These are phyloP conservation scores for Lepidocolaptes lacrymiger DNA, from an alignment of 2,797 vertebrate genomes.

Conservation along the genomic window DNA sequence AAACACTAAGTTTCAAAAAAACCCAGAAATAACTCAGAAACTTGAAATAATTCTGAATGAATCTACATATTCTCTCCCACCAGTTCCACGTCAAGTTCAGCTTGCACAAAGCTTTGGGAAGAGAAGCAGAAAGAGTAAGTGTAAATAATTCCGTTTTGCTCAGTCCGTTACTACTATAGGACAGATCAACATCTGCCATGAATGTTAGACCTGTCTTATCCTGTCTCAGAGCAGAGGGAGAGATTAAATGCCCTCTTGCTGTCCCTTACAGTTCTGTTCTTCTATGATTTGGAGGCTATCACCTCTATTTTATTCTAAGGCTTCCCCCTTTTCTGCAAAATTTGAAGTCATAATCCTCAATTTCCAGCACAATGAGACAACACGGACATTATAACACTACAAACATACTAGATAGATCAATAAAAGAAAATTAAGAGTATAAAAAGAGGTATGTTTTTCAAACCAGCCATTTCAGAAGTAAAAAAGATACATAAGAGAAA, in stretches of 20 bases:
- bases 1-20: not conserved
- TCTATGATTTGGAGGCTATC: not conserved
- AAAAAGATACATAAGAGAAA: not conserved
- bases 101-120: not conserved
- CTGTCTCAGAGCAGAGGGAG: not conserved
- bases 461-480: not conserved
- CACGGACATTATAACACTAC: not conserved
- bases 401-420: not conserved
- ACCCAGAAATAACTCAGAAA: not conserved
- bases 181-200: not conserved
- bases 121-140: fast-evolving
- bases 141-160: slow-evolving; percentile 4
- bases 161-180: not conserved
- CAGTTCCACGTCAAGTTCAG: not conserved
- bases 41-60: not conserved
- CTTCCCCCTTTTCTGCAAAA: not conserved
- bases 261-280: not conserved
- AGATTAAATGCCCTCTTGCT: slow-evolving; percentile 19
- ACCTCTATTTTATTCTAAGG: slow-evolving; percentile 9
- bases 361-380: not conserved
- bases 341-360: not conserved
- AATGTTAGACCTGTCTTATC: not conserved
- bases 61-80: not conserved
- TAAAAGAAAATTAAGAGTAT: not conserved
- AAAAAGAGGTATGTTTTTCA: not conserved